A percentile compares a stretch with the other conserved stretches of the same genome.
phyloP scores from a whole-genome alignment of 2,888 invertebrate genomes.

The Stictocephala bisonia region DNA sequence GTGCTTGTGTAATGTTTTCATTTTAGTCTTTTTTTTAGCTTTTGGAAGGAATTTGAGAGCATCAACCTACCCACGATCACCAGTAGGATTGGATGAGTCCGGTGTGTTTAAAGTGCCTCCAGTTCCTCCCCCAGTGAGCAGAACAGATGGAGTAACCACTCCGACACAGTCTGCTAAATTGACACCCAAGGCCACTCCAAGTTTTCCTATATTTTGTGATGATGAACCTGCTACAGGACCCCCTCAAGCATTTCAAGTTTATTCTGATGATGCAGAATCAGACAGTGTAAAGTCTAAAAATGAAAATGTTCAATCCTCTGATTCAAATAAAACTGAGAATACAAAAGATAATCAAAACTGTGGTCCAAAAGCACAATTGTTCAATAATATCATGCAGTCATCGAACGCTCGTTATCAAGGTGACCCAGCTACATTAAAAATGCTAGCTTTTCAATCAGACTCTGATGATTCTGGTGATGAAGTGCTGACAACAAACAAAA shows the following conservation, averaged over 20 bases:
- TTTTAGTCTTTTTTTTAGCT: no score
- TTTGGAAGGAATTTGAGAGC: no score
- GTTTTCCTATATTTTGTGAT: conserved; percentile 38
- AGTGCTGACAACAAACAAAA: background rate
- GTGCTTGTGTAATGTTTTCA: no score
- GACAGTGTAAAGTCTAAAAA: background rate
- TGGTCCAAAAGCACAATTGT: background rate
- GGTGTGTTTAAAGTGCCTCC: conserved; percentile 40
- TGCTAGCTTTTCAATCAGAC: conserved; percentile 24
- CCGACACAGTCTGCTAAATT: no score
- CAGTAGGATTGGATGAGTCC: conserved; percentile 16
- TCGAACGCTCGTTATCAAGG: background rate
- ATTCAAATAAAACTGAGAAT: background rate
- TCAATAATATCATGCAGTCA: background rate
- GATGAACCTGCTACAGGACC: conserved; percentile 18
- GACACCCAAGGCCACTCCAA: conserved; percentile 3
- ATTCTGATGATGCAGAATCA: background rate
- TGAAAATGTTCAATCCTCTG: background rate
- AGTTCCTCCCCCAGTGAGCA: background rate
- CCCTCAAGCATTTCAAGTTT: background rate
- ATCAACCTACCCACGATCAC: background rate
- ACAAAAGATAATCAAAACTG: background rate
- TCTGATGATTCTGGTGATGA: conserved; percentile 8
- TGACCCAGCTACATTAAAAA: conserved; percentile 22
- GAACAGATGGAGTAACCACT: no score